These are phyloP conservation scores for Bubalus kerabau DNA, from an alignment of 2,113 vertebrate species.

Conservation along the genomic window DNA sequence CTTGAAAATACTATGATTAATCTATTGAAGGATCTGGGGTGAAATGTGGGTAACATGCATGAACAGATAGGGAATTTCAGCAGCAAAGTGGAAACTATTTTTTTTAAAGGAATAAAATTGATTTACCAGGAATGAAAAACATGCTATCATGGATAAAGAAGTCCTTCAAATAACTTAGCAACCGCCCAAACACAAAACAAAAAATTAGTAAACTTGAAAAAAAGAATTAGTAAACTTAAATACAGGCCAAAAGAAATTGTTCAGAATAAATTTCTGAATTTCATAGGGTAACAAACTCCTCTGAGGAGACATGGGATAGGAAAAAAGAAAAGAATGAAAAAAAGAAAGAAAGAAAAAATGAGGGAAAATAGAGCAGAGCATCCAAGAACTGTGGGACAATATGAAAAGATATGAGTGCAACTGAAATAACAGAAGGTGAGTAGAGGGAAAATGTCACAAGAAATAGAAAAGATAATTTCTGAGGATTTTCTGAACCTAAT, in stretches of 20 bases:
- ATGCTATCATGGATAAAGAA: background rate
- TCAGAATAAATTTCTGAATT: background rate
- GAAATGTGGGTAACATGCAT: background rate
- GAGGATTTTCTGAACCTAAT: background rate
- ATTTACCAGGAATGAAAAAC: background rate
- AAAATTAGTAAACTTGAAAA: background rate
- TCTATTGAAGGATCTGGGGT: background rate
- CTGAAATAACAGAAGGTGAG: background rate
- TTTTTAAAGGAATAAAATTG: background rate
- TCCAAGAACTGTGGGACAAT: background rate
- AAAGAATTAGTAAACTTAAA: background rate
- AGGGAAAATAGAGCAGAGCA: background rate
- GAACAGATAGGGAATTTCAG: background rate
- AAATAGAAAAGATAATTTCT: background rate
- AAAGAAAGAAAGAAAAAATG: background rate
- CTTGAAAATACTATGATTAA: background rate
- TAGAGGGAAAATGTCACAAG: background rate
- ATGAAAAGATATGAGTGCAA: background rate
- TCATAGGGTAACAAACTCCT: background rate
- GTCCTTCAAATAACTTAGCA: background rate
- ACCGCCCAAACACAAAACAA: background rate
- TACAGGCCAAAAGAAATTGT: background rate
- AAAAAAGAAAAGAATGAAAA: background rate
- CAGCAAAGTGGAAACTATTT: background rate
- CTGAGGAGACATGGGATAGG: background rate